phyloP scores from a whole-genome alignment of 1,140 invertebrate species.

The Microplitis demolitor region DNA sequence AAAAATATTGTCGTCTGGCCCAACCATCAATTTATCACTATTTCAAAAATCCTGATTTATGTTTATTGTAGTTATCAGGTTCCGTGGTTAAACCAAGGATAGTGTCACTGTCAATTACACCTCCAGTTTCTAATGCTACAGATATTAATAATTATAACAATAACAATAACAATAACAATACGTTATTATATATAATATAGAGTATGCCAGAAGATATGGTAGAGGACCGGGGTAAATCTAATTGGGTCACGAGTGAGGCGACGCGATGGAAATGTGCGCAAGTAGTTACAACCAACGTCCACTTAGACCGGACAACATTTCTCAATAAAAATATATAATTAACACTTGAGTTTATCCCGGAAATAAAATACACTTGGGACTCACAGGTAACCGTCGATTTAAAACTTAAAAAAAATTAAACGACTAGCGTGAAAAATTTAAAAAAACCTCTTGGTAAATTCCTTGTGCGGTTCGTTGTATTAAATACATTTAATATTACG shows the following conservation, averaged over 20 bases:
- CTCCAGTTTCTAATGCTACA: too few relatives aligned
- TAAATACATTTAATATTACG: too few relatives aligned
- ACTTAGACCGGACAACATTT: not conserved
- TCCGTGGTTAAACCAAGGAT: too few relatives aligned
- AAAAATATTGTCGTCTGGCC: too few relatives aligned
- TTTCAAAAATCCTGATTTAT: too few relatives aligned
- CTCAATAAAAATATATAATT: not conserved
- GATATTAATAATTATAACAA: too few relatives aligned
- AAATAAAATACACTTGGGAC: too few relatives aligned
- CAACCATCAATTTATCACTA: too few relatives aligned
- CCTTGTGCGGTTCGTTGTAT: conserved; percentile 17
- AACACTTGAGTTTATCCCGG: not conserved
- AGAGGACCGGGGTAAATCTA: conserved; percentile 37
- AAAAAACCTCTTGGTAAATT: not conserved
- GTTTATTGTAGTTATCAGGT: too few relatives aligned
- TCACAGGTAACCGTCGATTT: too few relatives aligned
- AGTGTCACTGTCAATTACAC: too few relatives aligned
- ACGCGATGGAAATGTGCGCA: conserved; percentile 31
- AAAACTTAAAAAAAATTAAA: too few relatives aligned
- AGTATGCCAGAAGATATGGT: conserved; percentile 24
- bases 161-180: not conserved
- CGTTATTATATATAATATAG: not conserved
- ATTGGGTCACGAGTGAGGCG: conserved; percentile 45
- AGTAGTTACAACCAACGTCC: conserved; percentile 13
- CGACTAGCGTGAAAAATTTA: not conserved